Conservation (phyloP, 2,797 vertebrate species). For the Luscinia luscinia region DNA sequence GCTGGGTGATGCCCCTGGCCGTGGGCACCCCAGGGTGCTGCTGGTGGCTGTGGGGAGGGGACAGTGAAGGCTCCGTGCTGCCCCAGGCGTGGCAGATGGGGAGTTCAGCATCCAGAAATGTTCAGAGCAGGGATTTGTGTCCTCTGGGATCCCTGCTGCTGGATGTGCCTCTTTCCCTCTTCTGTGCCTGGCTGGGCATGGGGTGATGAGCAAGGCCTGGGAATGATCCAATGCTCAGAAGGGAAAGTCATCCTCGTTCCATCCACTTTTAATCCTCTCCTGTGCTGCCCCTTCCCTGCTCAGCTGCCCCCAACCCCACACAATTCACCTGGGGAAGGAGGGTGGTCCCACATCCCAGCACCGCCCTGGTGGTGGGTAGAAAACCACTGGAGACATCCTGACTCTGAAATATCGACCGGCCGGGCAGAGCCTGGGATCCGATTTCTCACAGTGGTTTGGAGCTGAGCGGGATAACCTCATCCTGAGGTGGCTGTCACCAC, state of each 20-base stretch:
- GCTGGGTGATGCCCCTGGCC: neutral
- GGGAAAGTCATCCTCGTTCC: neutral
- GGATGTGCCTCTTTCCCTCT: neutral
- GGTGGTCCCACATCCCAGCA: neutral
- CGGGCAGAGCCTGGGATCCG: accelerated
- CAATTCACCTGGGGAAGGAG: neutral
- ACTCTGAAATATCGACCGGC: neutral
- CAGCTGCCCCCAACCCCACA: accelerated
- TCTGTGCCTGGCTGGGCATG: neutral
- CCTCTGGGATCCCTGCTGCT: neutral
- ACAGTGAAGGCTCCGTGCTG: accelerated
- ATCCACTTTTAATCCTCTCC: neutral
- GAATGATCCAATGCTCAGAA: neutral
- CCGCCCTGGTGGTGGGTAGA: accelerated
- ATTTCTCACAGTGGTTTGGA: accelerated
- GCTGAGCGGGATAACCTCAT: neutral
- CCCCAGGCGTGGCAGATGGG: neutral
- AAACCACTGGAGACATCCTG: neutral
- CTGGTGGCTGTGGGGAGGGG: neutral
- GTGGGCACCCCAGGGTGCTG: neutral
- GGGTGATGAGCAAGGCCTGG: neutral
- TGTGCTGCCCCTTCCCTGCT: neutral
- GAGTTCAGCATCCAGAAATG: accelerated
- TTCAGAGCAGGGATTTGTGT: accelerated
- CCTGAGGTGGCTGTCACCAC: accelerated